Evolutionary conservation across 1,140 invertebrate species (phyloP), one percentile per base, ranked within the genome.

Genomic region (Trachymyrmex septentrionalis): DNA sequence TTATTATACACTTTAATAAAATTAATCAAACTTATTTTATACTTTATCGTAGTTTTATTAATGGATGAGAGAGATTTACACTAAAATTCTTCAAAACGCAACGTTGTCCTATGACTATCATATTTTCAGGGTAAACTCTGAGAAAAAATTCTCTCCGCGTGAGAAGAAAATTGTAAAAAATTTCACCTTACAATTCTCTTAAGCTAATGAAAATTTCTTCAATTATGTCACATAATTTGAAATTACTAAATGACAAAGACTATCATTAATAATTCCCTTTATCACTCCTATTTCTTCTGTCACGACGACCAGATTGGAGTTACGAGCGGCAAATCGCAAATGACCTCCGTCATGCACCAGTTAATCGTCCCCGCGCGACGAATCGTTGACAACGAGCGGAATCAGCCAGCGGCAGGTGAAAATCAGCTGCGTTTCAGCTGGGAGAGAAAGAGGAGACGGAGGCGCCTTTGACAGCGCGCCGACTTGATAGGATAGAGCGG

Each of bases 301-400:
- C 59, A 63, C 27, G 44, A 30, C 3, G 38, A 6, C 44, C 76
- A 53, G 57, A 63, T 77, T 63, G 34, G 3, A 77, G n/a, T 64
- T 64, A 76, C 73, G 34, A 44, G 73, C 73, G 59, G 77, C 64
- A 71, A 48, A 81, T 69, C 48, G 77, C 64, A 38, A 71, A 69
- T 71, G 30, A 81, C 64, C 64, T 81, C 48, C 77, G 77, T 71
- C 48, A 71, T 81, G 77, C 77, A 81, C 64, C 48, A 71, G 48
- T 81, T 81, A 69, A 81, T 81, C 77, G 48, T 81, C 66, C 38
- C 48, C 66, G 77, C 77, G 48, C 64, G 48, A 80, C 77, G 77
- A 71, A 71, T 81, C 77, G 64, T 34, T 50, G 64, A 55, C 63
- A 69, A 69, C 48, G 27, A 81, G 48, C 16, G 64, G 48, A 69